Conservation (phyloP, 2,113 vertebrate species). For the Glaucomys volans region DNA sequence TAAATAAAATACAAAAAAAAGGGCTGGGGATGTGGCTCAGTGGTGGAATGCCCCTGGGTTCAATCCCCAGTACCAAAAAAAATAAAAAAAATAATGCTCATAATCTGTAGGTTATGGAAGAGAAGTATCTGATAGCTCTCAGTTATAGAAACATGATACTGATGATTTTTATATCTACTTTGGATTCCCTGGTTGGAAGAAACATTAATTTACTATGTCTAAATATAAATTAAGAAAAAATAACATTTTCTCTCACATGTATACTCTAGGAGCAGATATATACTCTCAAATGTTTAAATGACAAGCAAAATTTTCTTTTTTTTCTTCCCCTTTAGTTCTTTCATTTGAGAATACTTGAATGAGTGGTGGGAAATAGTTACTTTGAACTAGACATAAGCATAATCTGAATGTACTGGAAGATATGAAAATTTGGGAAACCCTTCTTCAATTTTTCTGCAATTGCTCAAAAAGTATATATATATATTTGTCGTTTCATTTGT, state of each 20-base stretch:
- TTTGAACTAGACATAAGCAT: neutral
- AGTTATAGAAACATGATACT: neutral
- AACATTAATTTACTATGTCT: neutral
- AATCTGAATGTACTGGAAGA: neutral
- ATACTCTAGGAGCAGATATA: neutral
- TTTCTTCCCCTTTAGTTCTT: neutral
- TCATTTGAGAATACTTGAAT: neutral
- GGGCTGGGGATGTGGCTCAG: too few species aligned
- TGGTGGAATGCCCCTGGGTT: too few species aligned
- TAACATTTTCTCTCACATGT: neutral
- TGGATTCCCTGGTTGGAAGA: neutral
- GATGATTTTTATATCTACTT: neutral
- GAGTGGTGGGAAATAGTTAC: neutral
- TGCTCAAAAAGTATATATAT: neutral
- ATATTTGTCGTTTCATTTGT: neutral
- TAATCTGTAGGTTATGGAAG: neutral
- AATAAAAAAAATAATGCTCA: neutral
- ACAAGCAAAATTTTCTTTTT: neutral
- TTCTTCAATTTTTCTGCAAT: neutral
- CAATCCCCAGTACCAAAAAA: too few species aligned
- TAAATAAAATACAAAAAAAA: too few species aligned
- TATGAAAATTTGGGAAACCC: neutral
- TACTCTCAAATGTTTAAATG: neutral
- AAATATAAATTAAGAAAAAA: slow-evolving; percentile 41
- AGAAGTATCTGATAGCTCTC: neutral